Conservation (phyloP, 1,140 invertebrate genomes). For the Calliphora vicina region DNA sequence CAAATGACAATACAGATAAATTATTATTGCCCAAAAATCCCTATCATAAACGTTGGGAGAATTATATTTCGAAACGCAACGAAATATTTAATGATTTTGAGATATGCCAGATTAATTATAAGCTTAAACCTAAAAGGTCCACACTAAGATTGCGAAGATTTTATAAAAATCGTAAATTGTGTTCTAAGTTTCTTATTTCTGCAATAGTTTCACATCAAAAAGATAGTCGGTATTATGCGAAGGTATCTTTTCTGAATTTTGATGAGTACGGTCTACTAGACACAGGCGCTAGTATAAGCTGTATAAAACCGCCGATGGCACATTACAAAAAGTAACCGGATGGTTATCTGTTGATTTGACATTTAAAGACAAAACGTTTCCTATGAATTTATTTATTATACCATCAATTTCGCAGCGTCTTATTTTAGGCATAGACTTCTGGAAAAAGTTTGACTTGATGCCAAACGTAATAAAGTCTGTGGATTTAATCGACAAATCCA, state of each 20-base stretch:
- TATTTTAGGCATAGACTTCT: slow-evolving; percentile 11
- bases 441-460: not conserved
- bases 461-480: not conserved
- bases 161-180: slow-evolving; percentile 1
- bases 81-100: not conserved
- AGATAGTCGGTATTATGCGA: not conserved
- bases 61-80: not conserved
- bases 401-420: not conserved
- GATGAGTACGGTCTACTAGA: not conserved
- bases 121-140: not conserved
- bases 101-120: not conserved
- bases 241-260: slow-evolving; percentile 23
- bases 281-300: not conserved
- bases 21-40: not conserved
- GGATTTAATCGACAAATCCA: not conserved
- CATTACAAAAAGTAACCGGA: not conserved
- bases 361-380: not conserved
- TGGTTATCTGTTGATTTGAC: not conserved
- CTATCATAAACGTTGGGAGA: not conserved
- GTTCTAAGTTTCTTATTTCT: not conserved
- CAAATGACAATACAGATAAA: not conserved
- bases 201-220: not conserved
- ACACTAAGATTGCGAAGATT: not conserved
- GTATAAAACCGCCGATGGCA: slow-evolving; percentile 28
- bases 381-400: not conserved